Base-by-base conservation (phyloP, 1,140 invertebrate genomes). In the Caerostris extrusa region DNA sequence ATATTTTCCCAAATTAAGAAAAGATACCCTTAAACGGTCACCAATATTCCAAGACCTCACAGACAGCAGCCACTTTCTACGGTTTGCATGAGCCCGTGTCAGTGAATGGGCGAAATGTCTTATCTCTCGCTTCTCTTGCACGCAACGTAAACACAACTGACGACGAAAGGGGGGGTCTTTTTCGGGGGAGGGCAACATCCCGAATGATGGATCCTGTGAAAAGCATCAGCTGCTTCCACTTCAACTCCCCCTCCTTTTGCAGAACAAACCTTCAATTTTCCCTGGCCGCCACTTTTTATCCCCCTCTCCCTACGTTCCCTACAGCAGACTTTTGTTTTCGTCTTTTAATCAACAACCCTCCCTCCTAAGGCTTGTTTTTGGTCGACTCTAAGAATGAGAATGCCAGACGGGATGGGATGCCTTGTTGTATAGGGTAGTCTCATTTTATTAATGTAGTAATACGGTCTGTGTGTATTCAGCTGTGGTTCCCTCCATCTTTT, bases 261-360 rank as follows among this genome's bases (percentile, higher is more conserved):
- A 71, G 58, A 10, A 64, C 71, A 77, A 77, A 77, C 71, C 71
- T 50, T 77, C 71, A 77, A 77, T 77, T 77, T 77, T 85, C 83
- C 55, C 83, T 12, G 19, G 57, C 56, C 55, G 17, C 57, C 83
- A 85, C 83, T 57, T 85, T 85, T 60, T 85, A 71, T 90, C 7
- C 57, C 14, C 17, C 87, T 53, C 87, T 12, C 12, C 53, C n/a
- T n/a, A n/a, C 12, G 53, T 53, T 10, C 69, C 10, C 61, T 34
- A 19, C 34, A 34, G 34, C 7, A 67, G 64, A 67, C 56, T 57
- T 85, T 92, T 92, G 77, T 92, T 92, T 92, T 92, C 61, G 58
- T 34, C 90, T 85, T 92, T 92, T 92, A 92, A 92, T 92, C 90
- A 92, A 85, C 90, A 92, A 85, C n/a, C 58, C 88, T n/a, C 64